These are phyloP conservation scores for Drosophila cardini DNA, from an alignment of 1,140 invertebrate genomes.

Conservation along the genomic window DNA sequence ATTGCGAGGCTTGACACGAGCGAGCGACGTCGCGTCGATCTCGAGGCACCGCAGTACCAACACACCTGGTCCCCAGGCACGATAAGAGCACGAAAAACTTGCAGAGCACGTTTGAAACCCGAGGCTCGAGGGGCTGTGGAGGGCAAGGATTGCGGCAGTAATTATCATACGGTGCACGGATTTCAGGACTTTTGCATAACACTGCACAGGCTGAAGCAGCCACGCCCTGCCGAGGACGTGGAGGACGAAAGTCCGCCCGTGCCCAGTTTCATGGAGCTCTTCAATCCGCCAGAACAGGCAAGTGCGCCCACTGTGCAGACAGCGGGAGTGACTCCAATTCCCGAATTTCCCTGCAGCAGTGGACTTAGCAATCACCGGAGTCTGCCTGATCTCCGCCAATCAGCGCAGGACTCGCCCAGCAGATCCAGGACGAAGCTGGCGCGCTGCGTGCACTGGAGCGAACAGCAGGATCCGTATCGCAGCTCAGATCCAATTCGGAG, in stretches of 20 bases:
- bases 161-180: conserved; percentile 68
- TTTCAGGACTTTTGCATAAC: conserved; percentile 69
- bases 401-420: not conserved
- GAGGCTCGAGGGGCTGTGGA: not conserved
- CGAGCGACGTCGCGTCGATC: conserved; percentile 32
- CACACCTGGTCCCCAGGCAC: conserved; percentile 55
- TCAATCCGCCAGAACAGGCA: conserved; percentile 3
- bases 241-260: not conserved
- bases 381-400: conserved; percentile 38
- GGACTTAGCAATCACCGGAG: conserved; percentile 38
- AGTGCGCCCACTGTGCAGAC: not conserved
- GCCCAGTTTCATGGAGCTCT: conserved; percentile 54
- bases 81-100: not conserved
- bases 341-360: not conserved
- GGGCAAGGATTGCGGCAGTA: not conserved
- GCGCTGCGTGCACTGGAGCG: conserved; percentile 43
- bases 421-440: not conserved
- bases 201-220: conserved; percentile 51
- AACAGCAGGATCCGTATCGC: conserved; percentile 13
- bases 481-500: not conserved
- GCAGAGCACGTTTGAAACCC: not conserved
- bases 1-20: conserved; percentile 56
- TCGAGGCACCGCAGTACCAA: conserved; percentile 42
- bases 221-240: not conserved
- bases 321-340: not conserved